Evolutionary conservation across 92 coral and sea anemone species (phyloP), one percentile per base, ranked within the genome.

Genomic region (Muricea muricata): DNA sequence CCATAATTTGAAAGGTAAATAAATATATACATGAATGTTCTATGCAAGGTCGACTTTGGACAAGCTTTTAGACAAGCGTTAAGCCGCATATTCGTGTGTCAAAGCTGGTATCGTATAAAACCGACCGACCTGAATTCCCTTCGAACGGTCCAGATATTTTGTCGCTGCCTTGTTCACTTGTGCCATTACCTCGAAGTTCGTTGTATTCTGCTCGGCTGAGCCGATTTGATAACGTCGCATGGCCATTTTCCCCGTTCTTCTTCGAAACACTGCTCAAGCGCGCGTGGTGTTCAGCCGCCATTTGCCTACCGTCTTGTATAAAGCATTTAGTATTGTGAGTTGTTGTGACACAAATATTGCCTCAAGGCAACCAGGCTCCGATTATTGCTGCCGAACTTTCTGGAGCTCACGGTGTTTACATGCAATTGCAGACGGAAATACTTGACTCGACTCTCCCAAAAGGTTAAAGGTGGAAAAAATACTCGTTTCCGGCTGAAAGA

Each of bases 181-280:
- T 45, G 8, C 82, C 69, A 35, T 54, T 77, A 7, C 67, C 58
- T 20, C 82, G 82, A 28, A 77, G 69, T 25, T 77, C 82, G 30
- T 77, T 70, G 82, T 77, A 77, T 50, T 77, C 82, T 17, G 82
- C 82, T 6, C 82, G 82, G 56, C 82, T 77, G 6, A 77, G 17
- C 7, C 82, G 69, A 1, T 54, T 26, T 1, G 82, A 17, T 34
- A 54, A 31, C 15, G 82, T 17, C 33, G 46, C 48, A 33, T 77
- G 82, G 52, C 82, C 82, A 52, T 77, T 77, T 24, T 77, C 80
- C 14, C 31, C 47, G 75, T 40, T 40, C 8, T 70, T 61, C 9
- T 21, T 55, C 29, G 40, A 47, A 18, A 21, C 35, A 40, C 46
- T 8, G 0, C 40, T 7, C 42, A 6, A 24, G 8, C 81, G 40